Conservation (phyloP, 2,888 invertebrate genomes). For the Altica lythri region DNA sequence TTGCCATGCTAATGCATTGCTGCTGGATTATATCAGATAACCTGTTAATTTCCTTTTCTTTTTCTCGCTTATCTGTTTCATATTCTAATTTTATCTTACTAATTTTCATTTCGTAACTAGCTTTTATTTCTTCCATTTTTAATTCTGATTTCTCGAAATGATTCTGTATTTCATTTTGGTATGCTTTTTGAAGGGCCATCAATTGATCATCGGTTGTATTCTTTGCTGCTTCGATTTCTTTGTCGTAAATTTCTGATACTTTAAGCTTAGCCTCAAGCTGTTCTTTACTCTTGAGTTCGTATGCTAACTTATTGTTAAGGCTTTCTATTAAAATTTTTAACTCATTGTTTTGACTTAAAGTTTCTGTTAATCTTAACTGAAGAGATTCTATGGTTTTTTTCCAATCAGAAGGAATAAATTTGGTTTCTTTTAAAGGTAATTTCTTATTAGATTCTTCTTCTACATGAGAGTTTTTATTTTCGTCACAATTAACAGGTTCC, state of each 20-base stretch:
- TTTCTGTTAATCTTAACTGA: constrained; percentile 43
- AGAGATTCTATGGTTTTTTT: constrained; percentile 43
- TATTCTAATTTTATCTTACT: constrained; percentile 33
- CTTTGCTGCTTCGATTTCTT: constrained; percentile 29
- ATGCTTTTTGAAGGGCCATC: constrained; percentile 25
- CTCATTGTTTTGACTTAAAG: constrained; percentile 43
- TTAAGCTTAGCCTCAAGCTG: constrained; percentile 29
- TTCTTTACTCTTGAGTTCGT: constrained; percentile 25
- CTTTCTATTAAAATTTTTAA: constrained; percentile 36
- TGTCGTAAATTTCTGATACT: constrained; percentile 21
- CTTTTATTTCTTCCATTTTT: constrained; percentile 35
- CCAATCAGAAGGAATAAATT: constrained; percentile 41
- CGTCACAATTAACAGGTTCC: constrained; percentile 1
- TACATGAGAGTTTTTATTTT: background rate
- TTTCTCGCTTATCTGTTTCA: constrained; percentile 34
- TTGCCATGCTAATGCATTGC: constrained; percentile 42
- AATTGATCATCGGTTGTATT: background rate
- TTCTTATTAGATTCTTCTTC: constrained; percentile 18
- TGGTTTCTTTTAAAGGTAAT: constrained; percentile 35
- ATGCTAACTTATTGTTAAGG: constrained; percentile 30
- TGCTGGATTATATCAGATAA: constrained; percentile 43
- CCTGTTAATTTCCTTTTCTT: constrained; percentile 42
- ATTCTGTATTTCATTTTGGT: constrained; percentile 26
- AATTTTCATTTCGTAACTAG: constrained; percentile 35
- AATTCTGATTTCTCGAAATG: constrained; percentile 33